Conservation (phyloP, 2,113 vertebrate genomes). For the Eulemur rufifrons region DNA sequence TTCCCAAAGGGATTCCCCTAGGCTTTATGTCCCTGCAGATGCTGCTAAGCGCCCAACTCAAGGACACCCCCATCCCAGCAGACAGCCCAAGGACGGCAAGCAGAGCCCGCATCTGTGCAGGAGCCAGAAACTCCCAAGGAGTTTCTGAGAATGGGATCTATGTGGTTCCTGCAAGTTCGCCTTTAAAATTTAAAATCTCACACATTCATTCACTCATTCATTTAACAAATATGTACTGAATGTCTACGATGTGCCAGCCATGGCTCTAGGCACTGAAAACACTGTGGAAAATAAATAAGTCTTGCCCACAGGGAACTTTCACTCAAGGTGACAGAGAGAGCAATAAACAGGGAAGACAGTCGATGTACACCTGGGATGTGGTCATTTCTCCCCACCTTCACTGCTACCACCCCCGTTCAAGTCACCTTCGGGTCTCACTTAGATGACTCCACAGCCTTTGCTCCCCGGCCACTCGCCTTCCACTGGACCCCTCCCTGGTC, state of each 20-base stretch:
- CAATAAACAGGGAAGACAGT: background rate
- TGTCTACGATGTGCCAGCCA: background rate
- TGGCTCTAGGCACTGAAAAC: background rate
- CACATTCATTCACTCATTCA: background rate
- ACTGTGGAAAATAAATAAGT: background rate
- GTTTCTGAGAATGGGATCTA: background rate
- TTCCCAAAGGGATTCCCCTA: background rate
- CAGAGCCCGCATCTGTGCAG: background rate
- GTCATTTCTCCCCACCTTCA: background rate
- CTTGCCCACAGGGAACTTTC: background rate
- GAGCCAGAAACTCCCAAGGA: background rate
- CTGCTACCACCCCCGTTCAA: background rate
- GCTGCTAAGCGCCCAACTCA: slow-evolving; percentile 9
- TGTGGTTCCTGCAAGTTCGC: background rate
- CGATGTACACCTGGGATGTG: background rate
- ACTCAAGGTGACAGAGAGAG: background rate
- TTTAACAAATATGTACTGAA: background rate
- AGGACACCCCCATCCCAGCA: background rate
- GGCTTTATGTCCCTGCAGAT: background rate
- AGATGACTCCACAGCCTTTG: background rate
- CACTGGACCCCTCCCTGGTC: background rate
- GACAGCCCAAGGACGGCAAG: background rate
- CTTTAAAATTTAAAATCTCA: background rate
- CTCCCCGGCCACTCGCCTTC: background rate
- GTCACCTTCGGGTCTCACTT: background rate